phyloP scores from a whole-genome alignment of 2,797 vertebrate genomes.

The Hydrolagus colliei region DNA sequence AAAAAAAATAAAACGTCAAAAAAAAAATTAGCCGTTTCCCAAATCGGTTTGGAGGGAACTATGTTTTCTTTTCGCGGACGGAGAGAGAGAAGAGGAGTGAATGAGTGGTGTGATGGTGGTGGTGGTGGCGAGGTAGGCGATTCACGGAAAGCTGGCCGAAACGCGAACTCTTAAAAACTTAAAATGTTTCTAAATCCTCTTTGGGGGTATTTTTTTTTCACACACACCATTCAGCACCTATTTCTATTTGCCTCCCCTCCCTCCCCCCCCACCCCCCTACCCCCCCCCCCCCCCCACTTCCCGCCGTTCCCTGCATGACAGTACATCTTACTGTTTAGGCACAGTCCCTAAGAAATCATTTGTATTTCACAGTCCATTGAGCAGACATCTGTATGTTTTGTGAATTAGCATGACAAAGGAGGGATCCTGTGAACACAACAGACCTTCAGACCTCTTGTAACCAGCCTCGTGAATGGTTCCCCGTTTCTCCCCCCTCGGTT shows the following conservation, averaged over 20 bases:
- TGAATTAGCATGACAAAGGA: constrained; percentile 74
- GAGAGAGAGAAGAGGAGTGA: background rate
- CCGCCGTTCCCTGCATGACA: constrained; percentile 35
- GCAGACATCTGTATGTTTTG: constrained; percentile 44
- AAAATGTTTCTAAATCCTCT: no score
- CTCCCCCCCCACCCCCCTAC: background rate
- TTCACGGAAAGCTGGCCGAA: no score
- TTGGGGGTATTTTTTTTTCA: no score
- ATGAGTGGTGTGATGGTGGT: no score
- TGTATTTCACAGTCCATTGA: constrained; percentile 44
- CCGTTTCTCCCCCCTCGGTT: constrained; percentile 35
- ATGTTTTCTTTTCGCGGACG: no score
- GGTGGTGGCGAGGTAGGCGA: no score
- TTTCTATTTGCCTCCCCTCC: background rate
- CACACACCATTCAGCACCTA: background rate
- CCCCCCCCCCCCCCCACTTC: background rate
- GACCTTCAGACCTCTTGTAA: constrained; percentile 53
- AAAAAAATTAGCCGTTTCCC: no score
- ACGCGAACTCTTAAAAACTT: no score
- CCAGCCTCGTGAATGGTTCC: constrained; percentile 38
- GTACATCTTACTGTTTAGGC: constrained; percentile 40
- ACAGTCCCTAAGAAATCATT: constrained; percentile 39
- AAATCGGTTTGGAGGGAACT: no score
- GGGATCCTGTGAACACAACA: constrained; percentile 79
- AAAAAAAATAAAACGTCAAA: no score